Evolutionary conservation across 2,797 vertebrate species (phyloP), one percentile per base, ranked within the genome.

Genomic region (Cercopithecus neglectus): DNA sequence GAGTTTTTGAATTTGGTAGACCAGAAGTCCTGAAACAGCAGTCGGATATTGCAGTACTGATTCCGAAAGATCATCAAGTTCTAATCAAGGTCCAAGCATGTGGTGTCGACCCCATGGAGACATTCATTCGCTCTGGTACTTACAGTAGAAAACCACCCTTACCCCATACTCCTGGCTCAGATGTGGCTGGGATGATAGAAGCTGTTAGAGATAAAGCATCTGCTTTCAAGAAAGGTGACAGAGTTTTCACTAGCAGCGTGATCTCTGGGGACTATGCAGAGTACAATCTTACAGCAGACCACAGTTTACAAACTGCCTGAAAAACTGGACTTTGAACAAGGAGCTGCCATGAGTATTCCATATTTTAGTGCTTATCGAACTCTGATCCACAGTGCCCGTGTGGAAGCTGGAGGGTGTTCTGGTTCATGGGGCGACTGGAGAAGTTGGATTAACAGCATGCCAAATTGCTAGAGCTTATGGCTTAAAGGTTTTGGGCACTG

Each of bases 361-460:
- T 99, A 99, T 98, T 99, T 99, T 98, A 99, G 99, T 5, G 99
- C 99, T 5, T 99, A 99, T 95, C 98, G 99, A 59, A 99, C 99
- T 39, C 99, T 99, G 48, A 72, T 99, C 96, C 99, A 99, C 95
- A 99, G 99, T 21, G 19, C 50, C 19, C 19, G 19, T 21, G 19
- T 53, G 50, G 50, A 53, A 53, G 50, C 6, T 53, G 50, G 19
- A 53, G 50, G 50, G 19, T 53, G 50, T 53, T 53, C 50, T 53
- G 50, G 50, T 53, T 21, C 50, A 53, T 7, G 50, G 50, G 50
- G 7, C 0, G 19, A 53, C 17, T 8, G 2, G 50, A 53, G 50
- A 53, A 53, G 99, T 99, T 28, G 99, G 99, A 17, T 91, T 99
- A 88, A 99, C 99, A 79, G 81, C 99, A 0, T 99, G 99, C 94